These are phyloP conservation scores for Pteronotus mesoamericanus DNA, from an alignment of 2,797 vertebrate genomes.

Conservation along the genomic window DNA sequence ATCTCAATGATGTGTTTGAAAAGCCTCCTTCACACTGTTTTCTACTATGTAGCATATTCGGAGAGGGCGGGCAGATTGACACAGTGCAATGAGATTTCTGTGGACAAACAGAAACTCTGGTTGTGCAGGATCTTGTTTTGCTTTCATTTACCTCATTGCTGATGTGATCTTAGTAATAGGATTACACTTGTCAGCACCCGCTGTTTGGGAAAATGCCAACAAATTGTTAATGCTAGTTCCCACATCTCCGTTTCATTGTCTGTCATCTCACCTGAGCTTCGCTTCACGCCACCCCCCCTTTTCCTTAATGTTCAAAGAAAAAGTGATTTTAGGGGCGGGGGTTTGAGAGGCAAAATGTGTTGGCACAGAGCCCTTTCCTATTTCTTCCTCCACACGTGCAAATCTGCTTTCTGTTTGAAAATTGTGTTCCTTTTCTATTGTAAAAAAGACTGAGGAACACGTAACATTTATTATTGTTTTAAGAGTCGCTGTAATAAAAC, in stretches of 20 bases:
- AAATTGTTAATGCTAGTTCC: slow-evolving; percentile 73
- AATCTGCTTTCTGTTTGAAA: slow-evolving; percentile 62
- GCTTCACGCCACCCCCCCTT: not conserved
- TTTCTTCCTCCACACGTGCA: slow-evolving; percentile 40
- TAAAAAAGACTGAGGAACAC: slow-evolving; percentile 9
- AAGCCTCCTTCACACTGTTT: slow-evolving; percentile 82
- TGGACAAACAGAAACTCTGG: slow-evolving; percentile 74
- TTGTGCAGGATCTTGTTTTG: slow-evolving; percentile 65
- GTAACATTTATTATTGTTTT: slow-evolving; percentile 61
- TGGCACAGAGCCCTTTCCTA: not conserved
- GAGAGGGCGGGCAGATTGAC: slow-evolving; percentile 70
- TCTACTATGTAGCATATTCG: slow-evolving; percentile 74
- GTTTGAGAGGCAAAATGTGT: not conserved
- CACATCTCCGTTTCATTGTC: slow-evolving; percentile 48
- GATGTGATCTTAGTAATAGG: slow-evolving; percentile 79
- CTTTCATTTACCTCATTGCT: slow-evolving; percentile 78
- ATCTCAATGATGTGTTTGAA: slow-evolving; percentile 87
- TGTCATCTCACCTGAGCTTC: not conserved
- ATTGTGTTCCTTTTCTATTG: slow-evolving; percentile 59
- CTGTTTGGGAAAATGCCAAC: slow-evolving; percentile 77
- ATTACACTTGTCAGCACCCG: slow-evolving; percentile 79
- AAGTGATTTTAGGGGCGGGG: not conserved
- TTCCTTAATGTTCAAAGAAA: slow-evolving; percentile 40
- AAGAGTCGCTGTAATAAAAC: slow-evolving; percentile 72
- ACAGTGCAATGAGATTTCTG: slow-evolving; percentile 62